Percentiles rank a stretch among this genome's conserved stretches.
phyloP scores from a whole-genome alignment of 1,140 invertebrate species.

The Ectropis grisescens region DNA sequence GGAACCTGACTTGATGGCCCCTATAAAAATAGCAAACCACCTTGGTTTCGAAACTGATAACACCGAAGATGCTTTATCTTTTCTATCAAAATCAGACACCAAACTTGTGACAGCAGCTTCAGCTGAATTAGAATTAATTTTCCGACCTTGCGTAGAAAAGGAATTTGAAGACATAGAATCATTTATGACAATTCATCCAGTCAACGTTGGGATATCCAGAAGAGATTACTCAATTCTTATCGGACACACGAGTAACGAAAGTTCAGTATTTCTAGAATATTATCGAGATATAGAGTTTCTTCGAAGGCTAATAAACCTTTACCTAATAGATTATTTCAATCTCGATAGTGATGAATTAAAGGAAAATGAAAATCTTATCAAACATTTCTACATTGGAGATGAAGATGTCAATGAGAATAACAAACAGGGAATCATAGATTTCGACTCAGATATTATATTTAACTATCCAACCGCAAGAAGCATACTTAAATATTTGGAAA shows the following conservation, averaged over 20 bases:
- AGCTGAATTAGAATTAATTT: conserved; percentile 9
- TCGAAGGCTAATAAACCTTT: no score
- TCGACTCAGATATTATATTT: conserved; percentile 20
- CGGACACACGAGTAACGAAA: conserved; percentile 26
- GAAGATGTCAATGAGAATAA: conserved; percentile 7
- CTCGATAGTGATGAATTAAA: conserved; percentile 9
- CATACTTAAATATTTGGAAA: conserved; percentile 16
- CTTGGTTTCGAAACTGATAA: conserved; percentile 21
- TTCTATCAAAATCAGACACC: conserved; percentile 15
- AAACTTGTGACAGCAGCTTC: conserved; percentile 21
- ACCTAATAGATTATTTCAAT: conserved; percentile 12
- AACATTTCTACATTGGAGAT: conserved; percentile 24
- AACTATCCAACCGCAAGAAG: conserved; percentile 17
- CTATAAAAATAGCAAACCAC: conserved; percentile 19
- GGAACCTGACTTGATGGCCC: conserved; percentile 8
- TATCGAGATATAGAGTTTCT: no score
- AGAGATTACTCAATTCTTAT: conserved; percentile 20
- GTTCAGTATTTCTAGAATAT: no score
- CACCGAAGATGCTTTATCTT: conserved; percentile 15
- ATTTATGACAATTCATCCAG: conserved; percentile 23
- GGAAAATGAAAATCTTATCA: conserved; percentile 9
- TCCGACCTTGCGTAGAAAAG: conserved; percentile 23
- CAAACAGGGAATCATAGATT: conserved; percentile 8
- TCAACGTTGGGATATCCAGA: conserved; percentile 14
- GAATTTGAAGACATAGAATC: conserved; percentile 14